Evolutionary conservation across 2,113 vertebrate genomes (phyloP), one percentile per base, ranked within the genome.

Genomic region (Aleadryas rufinucha): DNA sequence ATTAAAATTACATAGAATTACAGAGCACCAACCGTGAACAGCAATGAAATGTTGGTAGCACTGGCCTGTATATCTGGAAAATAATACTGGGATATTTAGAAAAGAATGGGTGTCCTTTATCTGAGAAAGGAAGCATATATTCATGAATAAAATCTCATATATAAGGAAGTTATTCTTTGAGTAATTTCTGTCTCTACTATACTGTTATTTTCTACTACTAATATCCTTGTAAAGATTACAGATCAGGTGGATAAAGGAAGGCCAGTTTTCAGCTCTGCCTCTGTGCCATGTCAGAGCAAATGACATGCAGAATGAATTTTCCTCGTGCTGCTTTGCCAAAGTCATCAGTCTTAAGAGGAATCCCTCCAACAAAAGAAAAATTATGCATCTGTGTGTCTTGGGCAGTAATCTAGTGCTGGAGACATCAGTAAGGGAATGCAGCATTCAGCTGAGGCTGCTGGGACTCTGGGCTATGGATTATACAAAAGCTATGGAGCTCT

Each of bases 1-100:
- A 98, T 98, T 98, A 98, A 98, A 98, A 98, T 98, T 98, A 98
- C 97, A 98, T 98, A 98, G 97, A 98, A 98, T 98, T 98, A 98
- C 95, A 97, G 95, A 96, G 97, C 91, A 95, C 98, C 97, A 93
- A 98, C 98, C 97, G 98, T 93, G 98, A 98, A 96, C 81, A 97
- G 96, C 97, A 98, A 98, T 98, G 98, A 97, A 98, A 97, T 84
- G 94, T 93, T 97, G 95, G 95, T 96, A 97, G 89, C 57, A 82
- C 39, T 61, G 82, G 95, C 81, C 96, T 97, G 97, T 97, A 97
- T 97, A 97, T 97, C 96, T 96, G 93, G 79, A 96, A 97, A 97
- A 98, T 68, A 93, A 93, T 59, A 77, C 6, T 45, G 49, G 59
- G 41, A 92, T 95, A 57, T 93, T 94, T 90, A 69, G 78, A 89